Evolutionary conservation across 2,888 invertebrate genomes (phyloP).

Genomic region (Gymnoscelis rufifasciata): DNA sequence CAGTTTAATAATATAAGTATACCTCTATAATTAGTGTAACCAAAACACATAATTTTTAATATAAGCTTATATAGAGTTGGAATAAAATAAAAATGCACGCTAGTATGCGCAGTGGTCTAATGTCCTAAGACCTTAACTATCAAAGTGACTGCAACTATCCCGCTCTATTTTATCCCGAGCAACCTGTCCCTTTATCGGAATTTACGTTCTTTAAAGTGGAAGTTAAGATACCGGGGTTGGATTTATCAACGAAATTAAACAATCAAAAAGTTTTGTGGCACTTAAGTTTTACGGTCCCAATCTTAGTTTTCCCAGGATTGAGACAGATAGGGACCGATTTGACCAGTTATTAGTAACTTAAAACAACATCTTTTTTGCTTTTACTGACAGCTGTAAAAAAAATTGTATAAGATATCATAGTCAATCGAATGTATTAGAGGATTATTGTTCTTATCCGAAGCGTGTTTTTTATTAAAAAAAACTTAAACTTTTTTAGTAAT

Average conservation of each 20-base stretch:
- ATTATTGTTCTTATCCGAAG: no score
- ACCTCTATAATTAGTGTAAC: no score
- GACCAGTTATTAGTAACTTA: background rate
- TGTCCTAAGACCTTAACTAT: background rate
- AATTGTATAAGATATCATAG: no score
- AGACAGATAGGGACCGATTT: background rate
- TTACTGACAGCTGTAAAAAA: no score
- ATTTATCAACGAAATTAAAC: conserved; percentile 10
- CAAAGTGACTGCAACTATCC: background rate
- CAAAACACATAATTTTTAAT: no score
- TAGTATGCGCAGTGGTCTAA: background rate
- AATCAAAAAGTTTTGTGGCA: conserved; percentile 4
- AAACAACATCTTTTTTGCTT: no score
- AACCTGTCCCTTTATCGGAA: background rate
- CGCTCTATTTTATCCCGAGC: background rate
- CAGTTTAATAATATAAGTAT: no score
- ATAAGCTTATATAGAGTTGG: no score
- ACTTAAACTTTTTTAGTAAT: no score
- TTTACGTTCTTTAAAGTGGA: conserved; percentile 11
- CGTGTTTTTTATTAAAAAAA: no score
- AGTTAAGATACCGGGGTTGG: conserved; percentile 4
- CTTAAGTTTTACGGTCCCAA: background rate
- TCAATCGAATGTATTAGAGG: no score
- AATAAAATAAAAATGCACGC: no score
- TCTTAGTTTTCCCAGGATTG: conserved; percentile 2